Evolutionary conservation across 53 echinoderm and acorn worm genomes (phyloP), one percentile per base, ranked within the genome.

Genomic region (Antedon mediterranea): DNA sequence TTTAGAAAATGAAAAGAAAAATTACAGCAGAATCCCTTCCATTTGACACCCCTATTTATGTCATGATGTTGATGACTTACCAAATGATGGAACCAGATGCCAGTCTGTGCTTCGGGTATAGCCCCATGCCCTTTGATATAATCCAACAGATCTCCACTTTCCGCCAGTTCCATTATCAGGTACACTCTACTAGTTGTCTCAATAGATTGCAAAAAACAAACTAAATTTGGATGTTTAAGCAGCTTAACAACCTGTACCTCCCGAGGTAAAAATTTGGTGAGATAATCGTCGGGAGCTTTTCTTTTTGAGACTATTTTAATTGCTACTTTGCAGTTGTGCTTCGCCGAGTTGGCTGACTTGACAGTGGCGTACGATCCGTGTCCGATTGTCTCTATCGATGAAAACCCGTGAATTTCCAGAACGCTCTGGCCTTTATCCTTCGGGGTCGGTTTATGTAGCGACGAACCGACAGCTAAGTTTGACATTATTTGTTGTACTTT

Each of bases 141-240:
- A 72, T 97, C 97, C 71, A 97, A 43, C 11, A 97, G 84, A 73
- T 97, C 97, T 30, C 97, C 97, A 32, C 14, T 92, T 43, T 97
- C 97, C 0, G 97, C 97, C 15, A 97, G 82, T 80, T 97, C 97
- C 97, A 97, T 97, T 72, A 92, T 89, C 57, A 97, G 88, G 76
- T 97, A 97, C n/a, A 97, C 92, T 71, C 97, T 85, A 70, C 90
- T 95, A 4, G 97, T 95, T 0, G 97, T 95, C 72, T 95, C 97
- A n/a, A 95, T 92, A 0, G 92, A 92, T 77, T 95, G 97, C 71
- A 95, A 74, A 86, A 95, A 95, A 44, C 97, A 95, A 4, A 92
- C 79, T 57, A 95, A 74, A 76, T 95, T 95, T 7, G 97, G 97
- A 76, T 95, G 97, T 72, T 88, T 92, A 71, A 95, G 81, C 28